These are phyloP conservation scores for Calvadosia cruxmelitensis DNA, from an alignment of 30 jellyfish, hydroid and myxozoan genomes.

Conservation along the genomic window DNA sequence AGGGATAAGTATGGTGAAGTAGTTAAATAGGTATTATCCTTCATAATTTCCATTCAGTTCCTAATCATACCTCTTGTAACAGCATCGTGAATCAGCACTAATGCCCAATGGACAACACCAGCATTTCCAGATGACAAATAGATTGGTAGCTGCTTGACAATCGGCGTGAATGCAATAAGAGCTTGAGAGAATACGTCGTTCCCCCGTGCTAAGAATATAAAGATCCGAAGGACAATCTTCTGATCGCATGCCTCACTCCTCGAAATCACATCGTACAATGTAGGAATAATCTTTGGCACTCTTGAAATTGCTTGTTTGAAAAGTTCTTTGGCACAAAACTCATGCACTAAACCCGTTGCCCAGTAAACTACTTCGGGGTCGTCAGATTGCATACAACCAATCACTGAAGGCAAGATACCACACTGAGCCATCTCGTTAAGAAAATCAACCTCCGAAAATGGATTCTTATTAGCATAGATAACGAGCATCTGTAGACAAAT, in stretches of 20 bases:
- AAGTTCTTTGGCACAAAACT: slow-evolving; percentile 46
- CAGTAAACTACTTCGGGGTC: slow-evolving; percentile 66
- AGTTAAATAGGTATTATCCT: too few relatives aligned
- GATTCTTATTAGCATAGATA: slow-evolving; percentile 49
- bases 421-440: slow-evolving; percentile 67
- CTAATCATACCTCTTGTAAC: slow-evolving; percentile 62
- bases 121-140: slow-evolving; percentile 67
- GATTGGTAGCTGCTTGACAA: slow-evolving; percentile 47
- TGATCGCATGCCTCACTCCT: slow-evolving; percentile 65
- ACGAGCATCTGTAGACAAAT: slow-evolving; percentile 68
- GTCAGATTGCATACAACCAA: slow-evolving; percentile 75
- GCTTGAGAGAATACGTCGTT: slow-evolving; percentile 33
- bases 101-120: slow-evolving; percentile 62
- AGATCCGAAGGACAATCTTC: slow-evolving; percentile 47
- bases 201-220: slow-evolving; percentile 45
- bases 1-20: too few relatives aligned
- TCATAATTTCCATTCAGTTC: too few relatives aligned
- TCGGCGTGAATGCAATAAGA: slow-evolving; percentile 34
- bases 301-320: slow-evolving; percentile 32
- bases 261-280: slow-evolving; percentile 38
- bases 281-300: slow-evolving; percentile 59
- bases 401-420: slow-evolving; percentile 42
- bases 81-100: slow-evolving; percentile 67
- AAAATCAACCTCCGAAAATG: slow-evolving; percentile 44
- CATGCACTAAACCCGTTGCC: slow-evolving; percentile 67